A percentile compares a stretch with the other conserved stretches of the same genome.
phyloP scores from a whole-genome alignment of 2,888 invertebrate species.

The Athripsodes cinereus region DNA sequence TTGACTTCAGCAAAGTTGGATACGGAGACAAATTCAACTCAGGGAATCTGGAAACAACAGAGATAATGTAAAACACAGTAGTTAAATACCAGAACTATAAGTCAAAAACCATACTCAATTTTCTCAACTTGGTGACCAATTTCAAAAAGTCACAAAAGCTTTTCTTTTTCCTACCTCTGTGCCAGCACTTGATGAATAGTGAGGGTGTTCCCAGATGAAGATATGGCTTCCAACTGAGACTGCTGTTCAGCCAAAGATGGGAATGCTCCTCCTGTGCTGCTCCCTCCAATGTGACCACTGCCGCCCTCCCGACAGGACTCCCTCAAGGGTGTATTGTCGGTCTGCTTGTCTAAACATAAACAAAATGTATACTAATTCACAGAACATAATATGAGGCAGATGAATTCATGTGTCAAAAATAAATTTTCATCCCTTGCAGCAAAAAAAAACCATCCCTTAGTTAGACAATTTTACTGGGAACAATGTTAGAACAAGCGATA shows the following conservation, averaged over 20 bases:
- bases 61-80: no score
- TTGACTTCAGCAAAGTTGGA: conserved; percentile 32
- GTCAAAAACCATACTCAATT: no score
- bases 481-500: no score
- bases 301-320: conserved; percentile 5
- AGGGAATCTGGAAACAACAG: conserved; percentile 59
- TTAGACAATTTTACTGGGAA: no score
- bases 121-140: not conserved
- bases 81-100: no score
- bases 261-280: conserved; percentile 41
- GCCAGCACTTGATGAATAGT: conserved; percentile 76
- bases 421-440: no score
- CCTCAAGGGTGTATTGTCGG: conserved; percentile 37
- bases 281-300: not conserved
- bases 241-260: conserved; percentile 50
- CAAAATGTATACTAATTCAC: no score
- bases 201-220: conserved; percentile 53
- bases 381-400: no score
- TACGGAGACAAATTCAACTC: conserved; percentile 63
- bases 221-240: conserved; percentile 39
- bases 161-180: conserved; percentile 48
- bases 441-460: no score
- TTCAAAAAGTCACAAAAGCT: not conserved
- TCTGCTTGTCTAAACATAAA: conserved; percentile 42
- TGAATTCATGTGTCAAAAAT: no score